Base-by-base conservation (phyloP, 2,797 vertebrate species). In the Anguilla anguilla region DNA sequence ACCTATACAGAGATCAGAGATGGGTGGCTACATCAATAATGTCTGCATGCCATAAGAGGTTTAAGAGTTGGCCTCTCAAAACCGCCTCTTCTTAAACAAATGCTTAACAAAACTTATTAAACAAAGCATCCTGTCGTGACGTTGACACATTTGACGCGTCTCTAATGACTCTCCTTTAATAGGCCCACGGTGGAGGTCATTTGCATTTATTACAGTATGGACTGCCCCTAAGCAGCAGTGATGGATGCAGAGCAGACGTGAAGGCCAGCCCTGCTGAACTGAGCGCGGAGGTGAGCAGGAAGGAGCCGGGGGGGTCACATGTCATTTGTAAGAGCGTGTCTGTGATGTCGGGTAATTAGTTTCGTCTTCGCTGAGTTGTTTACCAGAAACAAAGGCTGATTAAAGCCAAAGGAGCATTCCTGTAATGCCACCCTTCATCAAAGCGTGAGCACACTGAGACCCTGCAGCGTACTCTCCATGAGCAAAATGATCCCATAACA, bases 161-260 rank as follows among this genome's bases (percentile, higher is more conserved):
- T 88, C 84, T 88, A 88, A 88, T 85, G 85, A 85, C 86, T 83
- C 87, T 64, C 64, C 85, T 43, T 87, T 93, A 92, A 93, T 88
- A 90, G 89, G 89, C 88, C 87, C 86, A 89, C 89, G 88, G 86
- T 77, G 86, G 86, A 69, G 85, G 31, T 84, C 49, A 49, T 91
- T 91, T 91, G 90, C 90, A 92, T 91, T 93, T 89, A 92, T 92
- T 92, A 93, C 84, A 67, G 64, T 43, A 43, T 43, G 46, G 17
- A 15, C 43, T 46, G 77, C 15, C 77, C 19, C 7, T 46, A 22
- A 46, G 35, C 77, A 6, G 39, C 77, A 46, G 31, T 81, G 77
- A 81, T 81, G 77, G 35, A 81, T 46, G 72, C 35, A 43, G 39
- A 6, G 39, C 5, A 9, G 77, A 43, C 39, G 15, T 22, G 17